Base-by-base conservation (phyloP, 2,888 invertebrate genomes). In the Sarcophaga subvicina region DNA sequence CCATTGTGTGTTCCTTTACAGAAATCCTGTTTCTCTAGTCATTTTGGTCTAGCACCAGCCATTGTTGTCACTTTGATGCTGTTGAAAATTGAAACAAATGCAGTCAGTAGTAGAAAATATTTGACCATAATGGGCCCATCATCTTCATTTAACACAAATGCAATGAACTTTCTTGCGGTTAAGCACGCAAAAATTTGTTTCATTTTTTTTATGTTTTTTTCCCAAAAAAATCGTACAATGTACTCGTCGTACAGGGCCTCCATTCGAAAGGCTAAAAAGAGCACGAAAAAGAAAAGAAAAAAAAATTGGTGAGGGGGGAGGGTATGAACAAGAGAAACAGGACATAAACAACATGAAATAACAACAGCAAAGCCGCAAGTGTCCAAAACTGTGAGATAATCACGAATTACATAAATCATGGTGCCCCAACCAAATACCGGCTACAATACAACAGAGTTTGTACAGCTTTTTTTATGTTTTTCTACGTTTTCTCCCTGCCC, bases 381-480 rank as follows among this genome's bases (percentile, higher is more conserved):
- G 84, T 82, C 78, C 64, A 82, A 81, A 86, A 83, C 86, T 70
- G 70, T 76, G 83, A 87, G 81, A 87, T 87, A 87, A 87, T 87
- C 87, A 84, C 81, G 84, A 87, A 84, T 87, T 80, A 82, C 87
- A 84, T 84, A 87, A 87, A 84, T 84, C 84, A 82, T 84, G 78
- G n/a, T 79, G 81, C 54, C 78, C 49, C 54, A 54, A 54, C 54
- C 54, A 54, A 54, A 54, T 54, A 54, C 54, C 54, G 54, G 54
- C 14, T 54, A 54, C 17, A 54, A 54, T 54, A 54, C 14, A 14
- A 17, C 4, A 17, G 14, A 17, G 12, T 12, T 54, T 54, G 54
- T 54, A 14, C 0, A 14, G 11, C 14, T 14, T 49, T 49, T 12
- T 49, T 1, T 54, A 1, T 54, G 3, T 54, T 14, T 54, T 54